Percentiles rank a stretch among this genome's conserved stretches.
Evolutionary conservation across 2,113 vertebrate genomes (phyloP).

Genomic region (Pachyramphus minor): DNA sequence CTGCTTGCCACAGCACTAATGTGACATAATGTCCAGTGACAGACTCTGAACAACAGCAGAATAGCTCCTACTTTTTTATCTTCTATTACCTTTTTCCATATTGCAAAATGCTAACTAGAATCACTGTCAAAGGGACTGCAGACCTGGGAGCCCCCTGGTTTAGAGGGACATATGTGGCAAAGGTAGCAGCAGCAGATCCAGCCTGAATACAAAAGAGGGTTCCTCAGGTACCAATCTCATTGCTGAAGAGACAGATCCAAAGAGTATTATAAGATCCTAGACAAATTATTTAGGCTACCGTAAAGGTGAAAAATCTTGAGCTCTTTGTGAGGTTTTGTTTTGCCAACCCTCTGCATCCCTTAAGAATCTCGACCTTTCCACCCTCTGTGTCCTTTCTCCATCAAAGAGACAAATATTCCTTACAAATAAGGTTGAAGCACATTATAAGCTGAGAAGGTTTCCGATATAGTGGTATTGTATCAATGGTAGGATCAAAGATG

Average conservation of each 20-base stretch:
- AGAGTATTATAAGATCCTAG: background rate
- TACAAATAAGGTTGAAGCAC: background rate
- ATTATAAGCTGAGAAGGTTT: background rate
- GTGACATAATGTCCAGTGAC: conserved; percentile 37
- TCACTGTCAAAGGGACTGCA: background rate
- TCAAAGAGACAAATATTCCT: background rate
- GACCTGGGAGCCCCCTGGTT: background rate
- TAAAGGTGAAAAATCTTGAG: background rate
- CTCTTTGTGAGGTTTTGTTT: background rate
- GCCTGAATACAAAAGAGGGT: background rate
- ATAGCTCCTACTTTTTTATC: background rate
- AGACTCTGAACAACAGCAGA: background rate
- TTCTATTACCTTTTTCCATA: background rate
- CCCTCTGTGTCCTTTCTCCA: background rate
- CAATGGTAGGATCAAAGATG: background rate
- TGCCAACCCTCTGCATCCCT: background rate
- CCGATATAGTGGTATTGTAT: background rate
- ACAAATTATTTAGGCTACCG: background rate
- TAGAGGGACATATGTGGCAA: background rate
- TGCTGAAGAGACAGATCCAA: background rate
- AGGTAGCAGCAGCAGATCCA: background rate
- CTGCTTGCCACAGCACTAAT: conserved; percentile 22
- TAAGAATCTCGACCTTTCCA: background rate
- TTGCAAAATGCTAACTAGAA: conserved; percentile 16
- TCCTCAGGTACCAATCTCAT: background rate